A percentile compares a stretch with the other conserved stretches of the same genome.
Conservation (phyloP, 2,113 vertebrate species). For the Anas platyrhynchos region DNA sequence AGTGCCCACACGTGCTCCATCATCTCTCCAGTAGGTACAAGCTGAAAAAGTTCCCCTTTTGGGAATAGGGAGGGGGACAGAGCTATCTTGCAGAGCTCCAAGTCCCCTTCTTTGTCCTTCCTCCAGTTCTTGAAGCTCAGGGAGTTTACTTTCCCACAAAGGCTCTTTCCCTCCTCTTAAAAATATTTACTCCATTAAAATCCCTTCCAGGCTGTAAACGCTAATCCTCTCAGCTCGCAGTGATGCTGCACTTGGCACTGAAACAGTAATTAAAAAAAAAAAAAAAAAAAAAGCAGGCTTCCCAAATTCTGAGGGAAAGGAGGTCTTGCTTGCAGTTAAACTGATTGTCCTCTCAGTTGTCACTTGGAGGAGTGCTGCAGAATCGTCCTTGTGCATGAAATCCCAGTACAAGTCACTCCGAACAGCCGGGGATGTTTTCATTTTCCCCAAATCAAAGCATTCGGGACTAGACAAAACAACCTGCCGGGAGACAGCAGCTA, state of each 20-base stretch:
- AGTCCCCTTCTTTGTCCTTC: neutral
- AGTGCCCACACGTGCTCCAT: neutral
- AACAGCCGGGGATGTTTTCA: neutral
- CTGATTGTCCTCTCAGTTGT: neutral
- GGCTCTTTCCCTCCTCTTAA: neutral
- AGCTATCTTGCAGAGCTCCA: neutral
- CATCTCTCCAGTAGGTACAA: neutral
- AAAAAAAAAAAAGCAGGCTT: neutral
- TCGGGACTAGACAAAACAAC: slow-evolving; percentile 13
- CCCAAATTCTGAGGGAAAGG: neutral
- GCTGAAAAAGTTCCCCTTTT: neutral
- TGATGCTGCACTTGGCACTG: neutral
- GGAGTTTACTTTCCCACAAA: neutral
- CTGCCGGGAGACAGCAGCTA: neutral
- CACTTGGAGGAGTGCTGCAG: accelerated
- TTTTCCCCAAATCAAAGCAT: neutral
- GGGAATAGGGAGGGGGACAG: accelerated
- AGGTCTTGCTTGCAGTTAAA: accelerated
- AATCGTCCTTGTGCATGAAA: neutral
- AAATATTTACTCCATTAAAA: neutral
- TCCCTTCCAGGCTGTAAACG: neutral
- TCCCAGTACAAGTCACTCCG: neutral
- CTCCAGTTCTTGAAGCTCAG: neutral
- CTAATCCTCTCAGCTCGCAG: neutral
- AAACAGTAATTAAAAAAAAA: neutral